Evolutionary conservation across 2,113 vertebrate genomes (phyloP).

Genomic region (Corydoras sp.): DNA sequence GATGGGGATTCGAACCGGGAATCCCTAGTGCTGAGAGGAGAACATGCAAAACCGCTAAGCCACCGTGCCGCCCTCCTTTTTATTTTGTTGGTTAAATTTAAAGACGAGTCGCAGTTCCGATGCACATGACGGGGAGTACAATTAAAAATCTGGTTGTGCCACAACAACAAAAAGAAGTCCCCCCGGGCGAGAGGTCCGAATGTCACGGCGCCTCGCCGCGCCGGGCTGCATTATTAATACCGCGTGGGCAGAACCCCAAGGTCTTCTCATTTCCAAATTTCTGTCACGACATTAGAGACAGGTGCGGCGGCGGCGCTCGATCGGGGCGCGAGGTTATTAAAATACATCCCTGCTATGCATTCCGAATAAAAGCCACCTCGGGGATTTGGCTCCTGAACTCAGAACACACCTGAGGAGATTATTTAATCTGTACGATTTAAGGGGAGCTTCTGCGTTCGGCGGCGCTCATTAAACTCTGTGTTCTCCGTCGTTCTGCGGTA

Average conservation of each 20-base stretch:
- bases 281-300: conserved; percentile 45
- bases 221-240: conserved; percentile 44
- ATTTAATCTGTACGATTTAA: no score
- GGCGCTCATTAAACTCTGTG: no score
- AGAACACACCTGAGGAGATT: no score
- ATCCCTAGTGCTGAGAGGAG: no score
- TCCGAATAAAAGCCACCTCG: conserved; percentile 41
- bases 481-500: no score
- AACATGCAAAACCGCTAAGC: no score
- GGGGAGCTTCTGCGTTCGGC: no score
- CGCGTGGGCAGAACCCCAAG: conserved; percentile 28
- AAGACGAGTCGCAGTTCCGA: conserved; percentile 18
- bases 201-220: conserved; percentile 54
- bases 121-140: conserved; percentile 13
- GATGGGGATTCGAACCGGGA: no score
- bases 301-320: conserved; percentile 46
- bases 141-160: conserved; percentile 20
- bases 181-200: conserved; percentile 24
- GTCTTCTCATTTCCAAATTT: conserved; percentile 41
- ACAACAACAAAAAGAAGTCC: not conserved
- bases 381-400: conserved; percentile 8
- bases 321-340: conserved; percentile 36
- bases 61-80: no score
- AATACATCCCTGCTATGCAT: conserved; percentile 37
- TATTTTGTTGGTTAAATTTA: no score